phyloP scores from a whole-genome alignment of 2,113 vertebrate genomes.

The Isurus oxyrinchus region DNA sequence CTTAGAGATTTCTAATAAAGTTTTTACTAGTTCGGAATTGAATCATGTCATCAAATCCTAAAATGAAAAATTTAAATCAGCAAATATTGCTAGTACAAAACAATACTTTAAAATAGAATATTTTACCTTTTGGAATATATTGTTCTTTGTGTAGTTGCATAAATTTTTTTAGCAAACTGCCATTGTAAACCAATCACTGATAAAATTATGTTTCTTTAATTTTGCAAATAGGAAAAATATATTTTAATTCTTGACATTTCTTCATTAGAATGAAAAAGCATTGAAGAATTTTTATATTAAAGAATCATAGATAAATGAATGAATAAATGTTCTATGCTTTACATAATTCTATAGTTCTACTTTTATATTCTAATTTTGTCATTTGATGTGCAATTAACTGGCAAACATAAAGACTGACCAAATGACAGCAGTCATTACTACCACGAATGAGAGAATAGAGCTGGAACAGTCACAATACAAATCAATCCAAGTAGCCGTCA shows the following conservation, averaged over 20 bases:
- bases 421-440: not conserved
- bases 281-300: not conserved
- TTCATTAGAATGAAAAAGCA: not conserved
- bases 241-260: not conserved
- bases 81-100: not conserved
- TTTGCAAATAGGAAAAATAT: not conserved
- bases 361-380: not conserved
- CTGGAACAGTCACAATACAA: not conserved
- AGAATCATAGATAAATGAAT: not conserved
- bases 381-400: not conserved
- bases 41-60: not conserved
- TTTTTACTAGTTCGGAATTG: not conserved
- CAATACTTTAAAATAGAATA: not conserved
- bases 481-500: not conserved
- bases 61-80: not conserved
- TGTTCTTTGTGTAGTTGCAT: not conserved
- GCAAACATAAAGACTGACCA: not conserved
- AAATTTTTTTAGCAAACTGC: not conserved
- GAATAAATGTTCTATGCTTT: not conserved
- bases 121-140: not conserved
- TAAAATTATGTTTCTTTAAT: not conserved
- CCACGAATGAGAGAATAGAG: not conserved
- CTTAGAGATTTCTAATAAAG: not conserved
- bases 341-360: too few species aligned
- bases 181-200: not conserved